phyloP scores from a whole-genome alignment of 2,113 vertebrate species.

The Dromaius novaehollandiae region DNA sequence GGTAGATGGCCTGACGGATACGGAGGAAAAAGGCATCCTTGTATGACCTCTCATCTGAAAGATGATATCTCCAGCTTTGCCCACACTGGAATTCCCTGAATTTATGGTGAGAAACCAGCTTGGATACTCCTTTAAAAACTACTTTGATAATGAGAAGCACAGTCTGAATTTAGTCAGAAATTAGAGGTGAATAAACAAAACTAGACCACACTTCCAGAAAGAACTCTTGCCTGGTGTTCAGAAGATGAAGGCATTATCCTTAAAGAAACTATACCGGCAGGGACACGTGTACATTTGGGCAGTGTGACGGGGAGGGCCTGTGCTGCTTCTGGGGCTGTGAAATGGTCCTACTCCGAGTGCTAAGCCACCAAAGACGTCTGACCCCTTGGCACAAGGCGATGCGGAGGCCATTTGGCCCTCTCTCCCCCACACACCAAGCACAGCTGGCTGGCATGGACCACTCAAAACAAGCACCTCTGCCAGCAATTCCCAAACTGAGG shows the following conservation, averaged over 20 bases:
- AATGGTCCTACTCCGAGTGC: background rate
- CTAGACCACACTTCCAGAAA: background rate
- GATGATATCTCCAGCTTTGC: background rate
- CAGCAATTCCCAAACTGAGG: background rate
- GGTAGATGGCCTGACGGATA: no score
- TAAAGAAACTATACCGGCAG: background rate
- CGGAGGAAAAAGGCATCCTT: background rate
- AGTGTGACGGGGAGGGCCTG: background rate
- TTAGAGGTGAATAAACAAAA: background rate
- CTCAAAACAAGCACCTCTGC: rapidly evolving
- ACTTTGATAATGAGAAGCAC: background rate
- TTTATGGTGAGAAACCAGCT: background rate
- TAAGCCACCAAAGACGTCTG: background rate
- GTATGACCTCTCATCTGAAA: background rate
- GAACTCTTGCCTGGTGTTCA: background rate
- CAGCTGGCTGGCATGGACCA: rapidly evolving
- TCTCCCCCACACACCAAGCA: background rate
- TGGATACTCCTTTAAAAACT: background rate
- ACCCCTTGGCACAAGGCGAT: background rate
- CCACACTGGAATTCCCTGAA: background rate
- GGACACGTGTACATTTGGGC: background rate
- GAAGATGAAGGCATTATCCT: background rate
- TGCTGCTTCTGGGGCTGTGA: background rate
- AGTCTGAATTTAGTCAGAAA: background rate
- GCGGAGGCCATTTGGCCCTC: background rate